Evolutionary conservation across 1,140 invertebrate species (phyloP).

Genomic region (Caenorhabditis inopinata): DNA sequence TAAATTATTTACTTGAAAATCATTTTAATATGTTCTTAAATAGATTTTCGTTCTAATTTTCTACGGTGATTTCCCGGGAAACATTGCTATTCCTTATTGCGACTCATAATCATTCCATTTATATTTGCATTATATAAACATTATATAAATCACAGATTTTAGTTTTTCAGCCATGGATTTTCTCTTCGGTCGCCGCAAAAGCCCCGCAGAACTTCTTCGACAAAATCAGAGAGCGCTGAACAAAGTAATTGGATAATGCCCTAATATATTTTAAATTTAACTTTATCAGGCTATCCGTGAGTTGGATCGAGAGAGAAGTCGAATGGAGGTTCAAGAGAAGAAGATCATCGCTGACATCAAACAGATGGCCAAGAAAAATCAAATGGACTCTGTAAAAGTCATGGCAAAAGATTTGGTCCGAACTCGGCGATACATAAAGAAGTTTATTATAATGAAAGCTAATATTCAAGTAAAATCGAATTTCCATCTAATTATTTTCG

Average conservation of each 20-base stretch:
- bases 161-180: conserved; percentile 76
- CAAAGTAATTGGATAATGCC: conserved; percentile 70
- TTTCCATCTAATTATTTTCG: background rate
- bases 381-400: conserved; percentile 99
- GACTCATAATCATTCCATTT: too few relatives aligned
- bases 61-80: too few relatives aligned
- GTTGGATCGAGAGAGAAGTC: conserved; percentile 67
- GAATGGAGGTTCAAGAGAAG: conserved; percentile 98
- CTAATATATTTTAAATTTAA: background rate
- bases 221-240: conserved; percentile 98
- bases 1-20: too few relatives aligned
- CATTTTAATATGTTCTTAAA: too few relatives aligned
- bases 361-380: conserved; percentile 96
- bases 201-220: conserved; percentile 93
- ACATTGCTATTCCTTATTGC: too few relatives aligned
- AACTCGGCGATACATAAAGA: conserved; percentile 89
- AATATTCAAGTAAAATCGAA: conserved; percentile 76
- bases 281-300: conserved; percentile 79
- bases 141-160: too few relatives aligned
- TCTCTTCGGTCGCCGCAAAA: conserved; percentile 92
- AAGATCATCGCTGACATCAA: conserved; percentile 98
- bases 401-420: conserved; percentile 99
- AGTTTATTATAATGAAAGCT: conserved; percentile 98
- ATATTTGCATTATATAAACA: too few relatives aligned
- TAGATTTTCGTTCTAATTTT: too few relatives aligned